Evolutionary conservation across 2,113 vertebrate species (phyloP), one percentile per base, ranked within the genome.

Genomic region (Pitta sordida): DNA sequence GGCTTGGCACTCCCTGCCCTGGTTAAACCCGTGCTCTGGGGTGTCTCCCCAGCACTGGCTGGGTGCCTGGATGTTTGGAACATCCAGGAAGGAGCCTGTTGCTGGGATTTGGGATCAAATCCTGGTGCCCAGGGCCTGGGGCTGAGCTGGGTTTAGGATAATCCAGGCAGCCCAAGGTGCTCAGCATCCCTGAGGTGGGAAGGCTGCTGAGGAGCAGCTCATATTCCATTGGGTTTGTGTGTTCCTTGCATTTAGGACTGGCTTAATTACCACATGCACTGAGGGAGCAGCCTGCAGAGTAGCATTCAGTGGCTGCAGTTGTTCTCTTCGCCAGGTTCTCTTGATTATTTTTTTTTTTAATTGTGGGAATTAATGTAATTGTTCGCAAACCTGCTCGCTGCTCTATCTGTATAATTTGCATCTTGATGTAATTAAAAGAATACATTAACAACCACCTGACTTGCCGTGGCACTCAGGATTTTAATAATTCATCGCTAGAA

Each of bases 401-500:
- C 73, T 84, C 30, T 81, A 49, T 94, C 83, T 96, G 69, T 97
- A 65, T 97, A 91, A 95, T 97, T 97, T 96, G 92, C 43, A 86
- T 90, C 53, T 55, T 74, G 67, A 64, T 93, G 81, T 75, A 86
- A 93, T 89, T 91, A 74, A 94, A 91, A 16, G 74, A 81, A 53
- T 87, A 62, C 51, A 55, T 95, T 96, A 97, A 85, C 82, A 95
- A 87, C 90, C 41, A 22, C 91, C 85, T 96, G 88, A 67, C 93
- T 96, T 95, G 81, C 59, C 41, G 22, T 82, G 91, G 65, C 95
- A 94, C 76, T 74, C 84, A 60, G 89, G 89, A 59, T 86, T 92
- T 97, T 90, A 97, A 96, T 97, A 97, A 97, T 96, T 97, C n/a
- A 94, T 89, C 64, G 34, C 74, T 82, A 46, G 73, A 95, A 82